Conservation (phyloP, 2,113 vertebrate genomes). For the Camelus dromedarius region DNA sequence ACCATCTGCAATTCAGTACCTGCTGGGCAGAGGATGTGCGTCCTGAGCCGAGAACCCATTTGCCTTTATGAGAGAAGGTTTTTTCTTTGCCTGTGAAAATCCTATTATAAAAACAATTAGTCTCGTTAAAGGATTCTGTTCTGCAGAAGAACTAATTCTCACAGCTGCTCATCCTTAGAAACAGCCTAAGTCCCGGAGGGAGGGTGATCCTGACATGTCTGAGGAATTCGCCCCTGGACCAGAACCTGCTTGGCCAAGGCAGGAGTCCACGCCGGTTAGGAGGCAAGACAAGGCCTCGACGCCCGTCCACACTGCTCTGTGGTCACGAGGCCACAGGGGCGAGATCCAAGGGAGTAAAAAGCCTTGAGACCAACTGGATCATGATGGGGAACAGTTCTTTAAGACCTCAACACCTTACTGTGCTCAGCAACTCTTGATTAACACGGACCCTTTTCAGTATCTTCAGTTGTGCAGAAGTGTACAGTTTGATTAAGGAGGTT, state of each 20-base stretch:
- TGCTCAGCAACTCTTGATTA: background rate
- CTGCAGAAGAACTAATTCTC: constrained; percentile 70
- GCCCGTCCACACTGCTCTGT: no score
- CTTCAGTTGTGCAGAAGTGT: background rate
- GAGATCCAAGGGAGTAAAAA: background rate
- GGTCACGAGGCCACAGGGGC: background rate
- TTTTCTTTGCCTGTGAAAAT: constrained; percentile 63
- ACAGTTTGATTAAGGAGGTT: background rate
- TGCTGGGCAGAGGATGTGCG: constrained; percentile 64
- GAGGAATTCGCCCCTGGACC: background rate
- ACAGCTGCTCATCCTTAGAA: constrained; percentile 77
- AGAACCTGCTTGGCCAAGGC: background rate
- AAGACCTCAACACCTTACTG: background rate
- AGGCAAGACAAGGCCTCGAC: background rate
- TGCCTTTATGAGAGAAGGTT: constrained; percentile 67
- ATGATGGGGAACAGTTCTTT: background rate
- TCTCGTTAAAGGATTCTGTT: constrained; percentile 71
- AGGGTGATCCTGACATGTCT: background rate
- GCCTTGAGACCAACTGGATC: background rate
- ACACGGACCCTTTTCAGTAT: background rate
- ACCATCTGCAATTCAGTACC: constrained; percentile 69
- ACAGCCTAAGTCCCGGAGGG: background rate
- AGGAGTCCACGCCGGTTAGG: fast-evolving
- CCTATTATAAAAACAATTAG: constrained; percentile 80
- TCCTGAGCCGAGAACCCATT: constrained; percentile 73